These are phyloP conservation scores for Vombatus ursinus DNA, from an alignment of 2,113 vertebrate genomes.

Conservation along the genomic window DNA sequence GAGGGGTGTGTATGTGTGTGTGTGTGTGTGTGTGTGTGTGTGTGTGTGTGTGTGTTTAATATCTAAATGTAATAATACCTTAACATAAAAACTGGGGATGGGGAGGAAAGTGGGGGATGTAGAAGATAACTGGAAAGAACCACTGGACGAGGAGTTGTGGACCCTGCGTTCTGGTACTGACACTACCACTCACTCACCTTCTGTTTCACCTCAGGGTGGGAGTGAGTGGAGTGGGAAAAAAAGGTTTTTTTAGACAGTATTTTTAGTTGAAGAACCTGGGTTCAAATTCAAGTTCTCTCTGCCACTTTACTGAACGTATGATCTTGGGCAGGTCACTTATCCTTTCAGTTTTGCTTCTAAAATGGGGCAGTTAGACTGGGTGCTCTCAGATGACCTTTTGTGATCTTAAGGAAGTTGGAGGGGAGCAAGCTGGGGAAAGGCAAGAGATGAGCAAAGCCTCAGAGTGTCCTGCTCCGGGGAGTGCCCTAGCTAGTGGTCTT, in stretches of 20 bases:
- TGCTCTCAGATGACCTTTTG: neutral
- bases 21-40: too few species aligned
- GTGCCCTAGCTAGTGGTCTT: neutral
- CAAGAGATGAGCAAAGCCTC: neutral
- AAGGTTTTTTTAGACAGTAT: neutral
- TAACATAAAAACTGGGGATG: neutral
- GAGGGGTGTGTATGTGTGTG: neutral
- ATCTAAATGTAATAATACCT: neutral
- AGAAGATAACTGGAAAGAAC: neutral
- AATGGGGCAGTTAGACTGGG: neutral
- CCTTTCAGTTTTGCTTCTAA: neutral
- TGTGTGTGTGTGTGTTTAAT: neutral
- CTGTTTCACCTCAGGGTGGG: neutral
- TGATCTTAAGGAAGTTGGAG: neutral
- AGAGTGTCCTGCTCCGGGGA: neutral
- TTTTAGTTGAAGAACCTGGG: neutral
- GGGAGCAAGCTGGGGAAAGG: neutral
- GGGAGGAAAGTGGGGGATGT: neutral
- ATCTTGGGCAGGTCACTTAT: neutral
- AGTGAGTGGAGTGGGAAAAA: too few species aligned
- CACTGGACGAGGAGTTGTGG: neutral
- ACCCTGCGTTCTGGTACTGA: neutral
- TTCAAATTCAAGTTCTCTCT: neutral
- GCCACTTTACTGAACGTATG: neutral
- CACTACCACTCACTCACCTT: neutral